These are phyloP conservation scores for Yponomeuta malinellus DNA, from an alignment of 2,888 invertebrate species.

Conservation along the genomic window DNA sequence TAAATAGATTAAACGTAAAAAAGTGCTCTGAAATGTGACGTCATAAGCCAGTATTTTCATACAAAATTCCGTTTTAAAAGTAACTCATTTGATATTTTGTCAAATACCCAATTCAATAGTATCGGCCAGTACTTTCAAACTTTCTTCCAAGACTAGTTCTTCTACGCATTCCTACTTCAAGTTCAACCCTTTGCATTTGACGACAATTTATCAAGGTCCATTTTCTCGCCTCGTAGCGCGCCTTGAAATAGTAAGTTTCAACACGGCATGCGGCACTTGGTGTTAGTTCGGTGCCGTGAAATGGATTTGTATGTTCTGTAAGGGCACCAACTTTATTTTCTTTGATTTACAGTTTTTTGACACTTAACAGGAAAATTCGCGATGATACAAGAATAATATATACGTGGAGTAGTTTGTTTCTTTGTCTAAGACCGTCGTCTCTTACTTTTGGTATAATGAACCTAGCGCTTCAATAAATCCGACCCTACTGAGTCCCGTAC, in stretches of 20 bases:
- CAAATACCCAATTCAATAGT: too few relatives aligned
- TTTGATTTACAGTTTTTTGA: not conserved
- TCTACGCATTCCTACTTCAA: not conserved
- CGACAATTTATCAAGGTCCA: conserved; percentile 30
- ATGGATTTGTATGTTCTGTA: not conserved
- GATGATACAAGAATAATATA: not conserved
- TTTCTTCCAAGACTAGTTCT: not conserved
- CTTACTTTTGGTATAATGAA: too few relatives aligned
- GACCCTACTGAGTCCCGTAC: too few relatives aligned
- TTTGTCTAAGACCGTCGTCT: too few relatives aligned
- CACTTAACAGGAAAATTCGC: not conserved
- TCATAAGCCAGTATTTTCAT: too few relatives aligned
- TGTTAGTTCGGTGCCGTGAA: not conserved
- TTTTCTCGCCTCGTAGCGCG: conserved; percentile 17
- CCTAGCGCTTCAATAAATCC: too few relatives aligned
- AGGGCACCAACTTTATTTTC: not conserved
- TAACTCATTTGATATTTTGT: too few relatives aligned
- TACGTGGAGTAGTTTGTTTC: too few relatives aligned
- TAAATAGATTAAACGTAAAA: too few relatives aligned
- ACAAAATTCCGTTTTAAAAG: too few relatives aligned
- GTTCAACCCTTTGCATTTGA: conserved; percentile 24
- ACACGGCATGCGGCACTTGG: conserved; percentile 3
- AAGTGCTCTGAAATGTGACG: too few relatives aligned
- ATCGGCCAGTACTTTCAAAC: not conserved
- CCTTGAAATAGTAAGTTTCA: not conserved